These are phyloP conservation scores for Chelonus formosanus DNA, from an alignment of 2,888 invertebrate genomes.

Conservation along the genomic window DNA sequence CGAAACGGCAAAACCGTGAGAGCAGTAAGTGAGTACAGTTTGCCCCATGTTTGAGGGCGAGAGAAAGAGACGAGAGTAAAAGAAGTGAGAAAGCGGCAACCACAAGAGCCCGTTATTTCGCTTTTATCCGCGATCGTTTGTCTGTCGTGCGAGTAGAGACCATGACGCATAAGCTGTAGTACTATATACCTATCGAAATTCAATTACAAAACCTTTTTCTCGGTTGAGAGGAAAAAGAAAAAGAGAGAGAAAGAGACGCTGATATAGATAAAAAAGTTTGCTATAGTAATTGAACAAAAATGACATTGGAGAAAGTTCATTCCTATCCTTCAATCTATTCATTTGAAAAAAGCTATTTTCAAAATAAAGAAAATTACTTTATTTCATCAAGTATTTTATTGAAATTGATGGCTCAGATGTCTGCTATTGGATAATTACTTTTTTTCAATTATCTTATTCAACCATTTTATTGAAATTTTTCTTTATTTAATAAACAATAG, in stretches of 20 bases:
- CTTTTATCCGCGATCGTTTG: conserved; percentile 32
- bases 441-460: too few relatives aligned
- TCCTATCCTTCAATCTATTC: conserved; percentile 1
- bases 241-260: conserved; percentile 40
- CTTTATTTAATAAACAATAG: too few relatives aligned
- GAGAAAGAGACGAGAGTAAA: conserved; percentile 21
- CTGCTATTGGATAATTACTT: too few relatives aligned
- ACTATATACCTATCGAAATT: conserved; percentile 46
- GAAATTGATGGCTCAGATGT: too few relatives aligned
- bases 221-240: conserved; percentile 36
- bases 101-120: conserved; percentile 28
- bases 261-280: conserved; percentile 18
- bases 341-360: neutral
- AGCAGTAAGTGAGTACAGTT: conserved; percentile 24
- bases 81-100: conserved; percentile 28
- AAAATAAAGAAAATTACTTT: neutral
- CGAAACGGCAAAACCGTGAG: conserved; percentile 37
- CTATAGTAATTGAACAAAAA: conserved; percentile 19
- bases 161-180: conserved; percentile 43
- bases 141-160: conserved; percentile 25
- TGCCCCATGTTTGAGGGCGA: conserved; percentile 15
- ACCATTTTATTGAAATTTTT: too few relatives aligned
- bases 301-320: conserved; percentile 20
- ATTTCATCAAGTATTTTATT: too few relatives aligned
- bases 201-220: conserved; percentile 46